These are phyloP conservation scores for Nycticryphes semicollaris DNA, from an alignment of 2,113 vertebrate species.

Conservation along the genomic window DNA sequence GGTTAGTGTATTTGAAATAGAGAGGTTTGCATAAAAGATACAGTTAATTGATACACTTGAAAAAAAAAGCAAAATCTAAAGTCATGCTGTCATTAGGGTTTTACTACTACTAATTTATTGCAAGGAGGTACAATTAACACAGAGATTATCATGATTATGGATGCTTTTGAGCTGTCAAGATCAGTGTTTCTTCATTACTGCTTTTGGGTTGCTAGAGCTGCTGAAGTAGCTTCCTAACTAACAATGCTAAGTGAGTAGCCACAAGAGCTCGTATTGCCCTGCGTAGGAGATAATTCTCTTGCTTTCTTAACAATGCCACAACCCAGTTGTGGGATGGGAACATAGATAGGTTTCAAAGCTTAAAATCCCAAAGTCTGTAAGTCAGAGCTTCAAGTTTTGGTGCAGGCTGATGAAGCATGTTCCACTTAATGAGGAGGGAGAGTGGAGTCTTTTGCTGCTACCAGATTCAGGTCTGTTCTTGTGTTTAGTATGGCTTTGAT, in stretches of 20 bases:
- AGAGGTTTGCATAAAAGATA: neutral
- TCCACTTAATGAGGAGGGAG: neutral
- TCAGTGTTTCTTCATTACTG: neutral
- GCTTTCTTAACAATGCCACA: neutral
- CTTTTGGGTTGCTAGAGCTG: neutral
- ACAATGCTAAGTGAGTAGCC: neutral
- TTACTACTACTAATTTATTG: neutral
- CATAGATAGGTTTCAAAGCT: neutral
- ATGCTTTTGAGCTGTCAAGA: neutral
- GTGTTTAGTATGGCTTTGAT: neutral
- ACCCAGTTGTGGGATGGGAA: neutral
- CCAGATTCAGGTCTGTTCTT: neutral
- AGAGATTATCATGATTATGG: neutral
- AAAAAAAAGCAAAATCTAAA: neutral
- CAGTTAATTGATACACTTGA: neutral
- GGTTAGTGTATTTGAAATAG: neutral
- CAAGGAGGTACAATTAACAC: neutral
- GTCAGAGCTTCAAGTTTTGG: neutral
- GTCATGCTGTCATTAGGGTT: neutral
- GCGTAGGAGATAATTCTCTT: neutral
- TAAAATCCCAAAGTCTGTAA: neutral
- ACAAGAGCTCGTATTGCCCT: neutral
- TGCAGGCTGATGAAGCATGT: neutral
- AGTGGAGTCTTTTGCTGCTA: neutral
- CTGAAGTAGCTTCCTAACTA: neutral